phyloP scores from a whole-genome alignment of 2,888 invertebrate species.

The Drosophila hamatofila region DNA sequence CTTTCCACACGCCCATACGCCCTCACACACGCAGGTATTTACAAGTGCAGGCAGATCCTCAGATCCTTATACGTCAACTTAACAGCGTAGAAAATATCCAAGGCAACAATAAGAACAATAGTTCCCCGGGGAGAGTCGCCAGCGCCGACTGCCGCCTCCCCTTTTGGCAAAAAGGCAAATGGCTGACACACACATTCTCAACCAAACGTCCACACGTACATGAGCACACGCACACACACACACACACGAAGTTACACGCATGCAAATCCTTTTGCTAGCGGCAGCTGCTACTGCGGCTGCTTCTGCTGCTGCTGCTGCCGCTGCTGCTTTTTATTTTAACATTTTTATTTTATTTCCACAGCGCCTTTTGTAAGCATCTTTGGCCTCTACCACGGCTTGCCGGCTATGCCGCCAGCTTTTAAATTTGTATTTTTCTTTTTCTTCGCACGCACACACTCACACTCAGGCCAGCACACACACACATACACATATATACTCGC shows the following conservation, averaged over 20 bases:
- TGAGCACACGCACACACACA: slow-evolving; percentile 9
- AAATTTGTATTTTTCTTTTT: slow-evolving; percentile 62
- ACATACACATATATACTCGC: slow-evolving; percentile 12
- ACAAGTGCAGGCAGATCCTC: slow-evolving; percentile 69
- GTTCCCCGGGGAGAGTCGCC: slow-evolving; percentile 79
- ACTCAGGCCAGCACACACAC: slow-evolving; percentile 11
- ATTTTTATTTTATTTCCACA: slow-evolving; percentile 76
- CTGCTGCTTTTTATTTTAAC: slow-evolving; percentile 66
- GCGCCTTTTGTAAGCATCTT: slow-evolving; percentile 78
- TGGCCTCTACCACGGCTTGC: slow-evolving; percentile 60
- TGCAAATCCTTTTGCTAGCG: slow-evolving; percentile 80
- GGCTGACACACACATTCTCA: slow-evolving; percentile 33
- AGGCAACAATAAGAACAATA: slow-evolving; percentile 83
- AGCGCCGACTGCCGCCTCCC: slow-evolving; percentile 39
- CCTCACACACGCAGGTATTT: background rate
- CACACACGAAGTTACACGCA: slow-evolving; percentile 49
- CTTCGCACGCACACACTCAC: slow-evolving; percentile 16
- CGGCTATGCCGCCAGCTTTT: slow-evolving; percentile 63
- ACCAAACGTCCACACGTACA: slow-evolving; percentile 39
- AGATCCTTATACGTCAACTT: slow-evolving; percentile 81
- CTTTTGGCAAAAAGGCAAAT: slow-evolving; percentile 75
- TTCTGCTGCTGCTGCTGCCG: slow-evolving; percentile 59
- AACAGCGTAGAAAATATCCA: slow-evolving; percentile 79
- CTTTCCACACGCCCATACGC: slow-evolving; percentile 58
- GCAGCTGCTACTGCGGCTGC: slow-evolving; percentile 71